phyloP scores from a whole-genome alignment of 2,113 vertebrate genomes.

The Alces alces region DNA sequence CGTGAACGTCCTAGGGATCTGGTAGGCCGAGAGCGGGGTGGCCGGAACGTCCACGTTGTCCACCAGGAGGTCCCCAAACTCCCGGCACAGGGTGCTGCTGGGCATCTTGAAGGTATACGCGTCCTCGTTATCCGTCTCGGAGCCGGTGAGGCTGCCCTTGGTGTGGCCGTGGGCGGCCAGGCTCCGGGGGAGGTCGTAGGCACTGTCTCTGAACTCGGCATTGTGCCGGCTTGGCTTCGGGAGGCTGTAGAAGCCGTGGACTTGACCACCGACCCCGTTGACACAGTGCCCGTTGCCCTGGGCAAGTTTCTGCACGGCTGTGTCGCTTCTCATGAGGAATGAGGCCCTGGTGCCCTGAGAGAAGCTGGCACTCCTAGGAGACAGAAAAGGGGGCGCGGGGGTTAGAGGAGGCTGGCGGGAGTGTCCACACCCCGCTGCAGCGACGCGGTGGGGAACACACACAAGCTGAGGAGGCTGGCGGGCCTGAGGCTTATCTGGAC shows the following conservation, averaged over 20 bases:
- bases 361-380: conserved; percentile 94
- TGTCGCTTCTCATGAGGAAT: conserved; percentile 89
- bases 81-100: conserved; percentile 89
- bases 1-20: conserved; percentile 92
- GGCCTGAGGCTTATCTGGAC: not conserved
- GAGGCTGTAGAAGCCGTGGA: conserved; percentile 94
- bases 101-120: conserved; percentile 96
- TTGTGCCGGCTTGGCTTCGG: conserved; percentile 92
- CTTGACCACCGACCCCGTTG: conserved; percentile 87
- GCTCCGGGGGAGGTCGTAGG: conserved; percentile 90
- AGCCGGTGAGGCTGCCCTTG: conserved; percentile 83
- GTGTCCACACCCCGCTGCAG: not conserved
- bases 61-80: conserved; percentile 84
- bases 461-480: not conserved
- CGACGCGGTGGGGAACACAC: rapidly evolving
- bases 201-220: conserved; percentile 84
- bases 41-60: conserved; percentile 92
- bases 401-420: not conserved
- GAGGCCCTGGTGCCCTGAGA: conserved; percentile 91
- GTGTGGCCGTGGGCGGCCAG: conserved; percentile 82
- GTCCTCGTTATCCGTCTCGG: conserved; percentile 89
- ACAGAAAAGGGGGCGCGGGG: not conserved
- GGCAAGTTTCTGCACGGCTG: conserved; percentile 90
- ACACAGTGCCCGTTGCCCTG: conserved; percentile 92
- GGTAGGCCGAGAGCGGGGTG: conserved; percentile 91